Evolutionary conservation across 2,113 vertebrate species (phyloP), one percentile per base, ranked within the genome.

Genomic region (Apeltes quadracus): DNA sequence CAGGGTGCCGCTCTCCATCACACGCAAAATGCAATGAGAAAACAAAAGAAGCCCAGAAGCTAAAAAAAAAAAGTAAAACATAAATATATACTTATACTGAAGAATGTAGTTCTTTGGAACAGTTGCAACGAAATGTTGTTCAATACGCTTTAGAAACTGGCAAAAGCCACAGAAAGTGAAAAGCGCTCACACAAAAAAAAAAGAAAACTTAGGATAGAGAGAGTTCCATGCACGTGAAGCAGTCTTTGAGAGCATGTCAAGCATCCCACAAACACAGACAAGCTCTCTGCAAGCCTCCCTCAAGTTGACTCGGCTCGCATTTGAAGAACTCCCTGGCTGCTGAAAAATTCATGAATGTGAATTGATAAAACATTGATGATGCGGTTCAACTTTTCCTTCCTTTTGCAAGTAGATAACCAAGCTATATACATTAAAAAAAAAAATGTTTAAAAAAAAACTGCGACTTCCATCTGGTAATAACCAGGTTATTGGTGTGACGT

Each of bases 321-420:
- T 75, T 88, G 84, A 91, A 87, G 79, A 88, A 74, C 69, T 80
- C 81, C 76, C 75, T n/a, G 2, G 57, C 84, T 83, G 62, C 38
- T 90, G 72, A 87, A 90, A 90, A 76, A 91, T 88, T 82, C 72
- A 89, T 89, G 54, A 69, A 57, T 43, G 38, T 55, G 69, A 82
- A 85, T 72, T 58, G 76, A 89, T 91, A 39, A 91, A 91, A 91
- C 82, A 87, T 88, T 84, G 75, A 90, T 90, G 86, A 87, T 72
- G 46, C 51, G 9, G 73, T 83, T 87, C 61, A 76, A 76, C 36
- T 71, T 75, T 72, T 57, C 61, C 76, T 72, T 79, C 73, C 67
- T 13, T 39, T 78, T 75, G 54, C 61, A 48, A 70, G 70, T 27
- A 65, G 70, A 81, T 75, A 77, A 79, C 58, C 69, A 43, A 69